Conservation (phyloP, 2,888 invertebrate species). For the Aradus depressus region DNA sequence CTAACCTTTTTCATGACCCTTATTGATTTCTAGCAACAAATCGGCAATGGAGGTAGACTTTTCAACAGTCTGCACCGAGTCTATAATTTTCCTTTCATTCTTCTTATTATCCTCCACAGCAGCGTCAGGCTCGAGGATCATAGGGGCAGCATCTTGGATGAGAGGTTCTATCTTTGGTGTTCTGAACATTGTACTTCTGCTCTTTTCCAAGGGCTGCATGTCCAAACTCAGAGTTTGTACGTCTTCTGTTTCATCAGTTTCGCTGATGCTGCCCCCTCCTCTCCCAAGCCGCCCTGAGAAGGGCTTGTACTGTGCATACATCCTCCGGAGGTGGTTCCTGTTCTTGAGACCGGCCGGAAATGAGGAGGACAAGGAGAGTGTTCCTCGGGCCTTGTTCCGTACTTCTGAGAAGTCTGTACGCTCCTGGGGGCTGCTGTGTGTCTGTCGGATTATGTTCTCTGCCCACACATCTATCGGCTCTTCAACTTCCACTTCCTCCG, state of each 20-base stretch:
- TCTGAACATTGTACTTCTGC: conserved; percentile 12
- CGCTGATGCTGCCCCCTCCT: conserved; percentile 12
- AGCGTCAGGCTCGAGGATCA: conserved; percentile 4
- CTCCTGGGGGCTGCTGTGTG: conserved; percentile 28
- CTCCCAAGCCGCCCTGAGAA: conserved; percentile 1
- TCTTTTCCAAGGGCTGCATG: conserved; percentile 12
- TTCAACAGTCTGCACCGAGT: too few species aligned
- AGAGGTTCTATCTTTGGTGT: conserved; percentile 16
- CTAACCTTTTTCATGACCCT: too few species aligned
- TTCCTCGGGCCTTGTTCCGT: conserved; percentile 13
- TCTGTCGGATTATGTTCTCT: conserved; percentile 20
- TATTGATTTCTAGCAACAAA: too few species aligned
- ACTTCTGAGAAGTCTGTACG: conserved; percentile 23
- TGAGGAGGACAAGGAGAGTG: conserved; percentile 11
- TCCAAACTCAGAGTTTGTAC: conserved; percentile 22
- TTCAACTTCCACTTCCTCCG: conserved; percentile 39
- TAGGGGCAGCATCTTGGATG: background rate
- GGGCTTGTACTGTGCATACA: conserved; percentile 12
- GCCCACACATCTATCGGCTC: conserved; percentile 17
- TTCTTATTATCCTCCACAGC: conserved; percentile 21
- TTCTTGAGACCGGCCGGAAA: conserved; percentile 1
- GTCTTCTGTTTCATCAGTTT: conserved; percentile 24
- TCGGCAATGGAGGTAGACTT: too few species aligned
- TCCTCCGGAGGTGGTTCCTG: conserved; percentile 10
- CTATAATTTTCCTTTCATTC: conserved; percentile 22